Evolutionary conservation across 2,113 vertebrate genomes (phyloP), one percentile per base, ranked within the genome.

Genomic region (Nothobranchius kuhntae): DNA sequence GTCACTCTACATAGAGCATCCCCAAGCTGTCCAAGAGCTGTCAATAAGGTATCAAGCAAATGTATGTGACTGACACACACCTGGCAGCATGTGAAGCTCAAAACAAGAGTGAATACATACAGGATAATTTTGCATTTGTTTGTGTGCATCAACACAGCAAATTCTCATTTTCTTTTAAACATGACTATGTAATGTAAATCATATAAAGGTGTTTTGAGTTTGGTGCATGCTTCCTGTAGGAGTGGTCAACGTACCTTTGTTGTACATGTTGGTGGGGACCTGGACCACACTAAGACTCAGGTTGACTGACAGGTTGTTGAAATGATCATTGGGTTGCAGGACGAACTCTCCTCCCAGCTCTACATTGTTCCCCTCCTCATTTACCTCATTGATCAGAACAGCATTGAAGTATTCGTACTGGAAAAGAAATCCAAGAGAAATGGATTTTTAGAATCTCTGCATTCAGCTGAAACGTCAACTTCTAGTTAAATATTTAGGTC

Each of bases 331-430:
- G 26, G 98, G 97, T 64, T 98, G 95, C 75, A 99, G 91, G 80
- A 98, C 91, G 83, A 99, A 99, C 70, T 98, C 95, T 77, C 97
- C 96, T 4, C 98, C 98, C 60, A 99, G 89, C 76, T 99, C 98
- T 59, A 98, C 85, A 9, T 93, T 96, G 61, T 96, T 95, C 13
- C 96, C 97, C 7, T 95, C 94, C 73, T 98, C 95, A 82, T 99
- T 94, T 65, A 94, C 89, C 81, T 99, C 96, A 50, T 99, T 98
- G 77, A 99, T 98, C 73, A 98, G 91, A 64, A 99, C 97, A 0
- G 98, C 98, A 68, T 99, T 99, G 93, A 99, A 99, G 90, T 99
- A 99, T 89, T 99, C 96, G 57, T 99, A 99, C 98, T 99, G 91
- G 72, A 92, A 47, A 85, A 26, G 73, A 17, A 69, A 38, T 74